These are phyloP conservation scores for Polietes domitor DNA, from an alignment of 2,888 invertebrate genomes.

Conservation along the genomic window DNA sequence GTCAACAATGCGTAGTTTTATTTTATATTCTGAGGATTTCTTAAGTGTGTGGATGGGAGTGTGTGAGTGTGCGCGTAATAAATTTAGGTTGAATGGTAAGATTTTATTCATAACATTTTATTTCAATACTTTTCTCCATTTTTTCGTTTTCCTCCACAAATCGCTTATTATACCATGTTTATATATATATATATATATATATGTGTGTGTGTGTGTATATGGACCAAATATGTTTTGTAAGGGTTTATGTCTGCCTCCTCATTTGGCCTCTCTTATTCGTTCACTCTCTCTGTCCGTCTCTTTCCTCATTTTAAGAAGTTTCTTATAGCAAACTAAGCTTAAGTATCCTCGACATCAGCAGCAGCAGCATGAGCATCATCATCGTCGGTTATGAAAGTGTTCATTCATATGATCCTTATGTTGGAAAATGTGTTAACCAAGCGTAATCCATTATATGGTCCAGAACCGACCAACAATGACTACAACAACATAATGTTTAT, in stretches of 20 bases:
- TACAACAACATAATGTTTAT: background rate
- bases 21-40: background rate
- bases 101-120: background rate
- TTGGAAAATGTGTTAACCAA: slow-evolving; percentile 9
- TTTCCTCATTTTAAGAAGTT: background rate
- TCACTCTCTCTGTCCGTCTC: no score
- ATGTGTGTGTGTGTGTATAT: slow-evolving; percentile 18
- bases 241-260: background rate
- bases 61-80: background rate
- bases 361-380: background rate
- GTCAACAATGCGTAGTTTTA: slow-evolving; percentile 49
- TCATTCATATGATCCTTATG: background rate
- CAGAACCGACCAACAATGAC: background rate
- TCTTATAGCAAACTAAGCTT: background rate
- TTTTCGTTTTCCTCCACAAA: slow-evolving; percentile 11
- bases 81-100: background rate
- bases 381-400: background rate
- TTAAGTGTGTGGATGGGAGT: background rate
- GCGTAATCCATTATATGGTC: slow-evolving; percentile 15
- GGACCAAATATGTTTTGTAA: slow-evolving; percentile 22
- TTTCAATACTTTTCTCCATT: background rate
- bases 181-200: no score
- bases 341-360: background rate
- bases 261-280: no score
- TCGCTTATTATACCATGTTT: slow-evolving; percentile 27